Conservation (phyloP, 2,888 invertebrate species). For the Aproaerema taeniolella region DNA sequence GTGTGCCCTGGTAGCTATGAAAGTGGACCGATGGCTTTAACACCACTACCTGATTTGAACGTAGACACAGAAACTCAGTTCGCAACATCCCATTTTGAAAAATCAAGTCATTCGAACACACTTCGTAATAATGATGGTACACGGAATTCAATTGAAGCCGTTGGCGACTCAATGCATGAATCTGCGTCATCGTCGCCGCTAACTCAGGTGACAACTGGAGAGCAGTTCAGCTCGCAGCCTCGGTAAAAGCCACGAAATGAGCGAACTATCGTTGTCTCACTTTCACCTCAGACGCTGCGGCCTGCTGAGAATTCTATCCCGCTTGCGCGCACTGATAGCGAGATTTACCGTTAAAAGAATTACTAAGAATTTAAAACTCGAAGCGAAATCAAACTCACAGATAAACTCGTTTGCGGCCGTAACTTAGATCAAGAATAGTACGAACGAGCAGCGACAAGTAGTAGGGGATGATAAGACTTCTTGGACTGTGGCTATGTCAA, state of each 20-base stretch:
- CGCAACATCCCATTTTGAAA: not conserved
- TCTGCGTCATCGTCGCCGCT: too few relatives aligned
- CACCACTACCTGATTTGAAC: too few relatives aligned
- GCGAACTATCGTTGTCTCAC: not conserved
- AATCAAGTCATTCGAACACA: not conserved
- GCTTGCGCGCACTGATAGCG: not conserved
- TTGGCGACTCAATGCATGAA: not conserved
- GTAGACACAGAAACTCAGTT: too few relatives aligned
- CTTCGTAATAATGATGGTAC: not conserved
- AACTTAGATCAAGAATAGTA: not conserved
- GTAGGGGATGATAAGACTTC: not conserved
- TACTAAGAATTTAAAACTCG: not conserved
- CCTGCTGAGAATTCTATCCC: not conserved
- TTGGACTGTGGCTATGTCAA: not conserved
- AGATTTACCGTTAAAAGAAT: too few relatives aligned
- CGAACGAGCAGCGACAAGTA: not conserved
- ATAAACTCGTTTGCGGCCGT: not conserved
- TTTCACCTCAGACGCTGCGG: not conserved
- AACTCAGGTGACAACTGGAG: too few relatives aligned
- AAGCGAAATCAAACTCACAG: not conserved
- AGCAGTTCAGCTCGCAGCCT: too few relatives aligned
- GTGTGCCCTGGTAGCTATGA: not conserved
- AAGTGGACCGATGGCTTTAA: slow-evolving; percentile 1
- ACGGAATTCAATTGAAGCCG: not conserved
- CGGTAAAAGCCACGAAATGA: too few relatives aligned